Percentiles rank a stretch among this genome's conserved stretches.
These are phyloP conservation scores for Sebastolobus altivelis DNA, from an alignment of 2,797 vertebrate species.

Conservation along the genomic window DNA sequence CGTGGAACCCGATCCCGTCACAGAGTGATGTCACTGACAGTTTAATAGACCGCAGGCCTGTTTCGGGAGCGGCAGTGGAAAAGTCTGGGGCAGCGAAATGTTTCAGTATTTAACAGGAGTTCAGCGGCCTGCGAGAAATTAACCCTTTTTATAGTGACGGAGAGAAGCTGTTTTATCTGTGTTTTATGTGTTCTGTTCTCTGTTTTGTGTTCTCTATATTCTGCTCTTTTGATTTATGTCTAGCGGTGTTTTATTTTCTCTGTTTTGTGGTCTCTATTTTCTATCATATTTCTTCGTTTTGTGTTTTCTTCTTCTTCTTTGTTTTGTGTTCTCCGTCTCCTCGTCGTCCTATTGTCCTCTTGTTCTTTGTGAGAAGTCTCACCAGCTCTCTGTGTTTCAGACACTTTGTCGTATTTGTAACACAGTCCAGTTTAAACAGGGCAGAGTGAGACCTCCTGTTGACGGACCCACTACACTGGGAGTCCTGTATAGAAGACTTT, in stretches of 20 bases:
- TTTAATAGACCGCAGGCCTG: conserved; percentile 68
- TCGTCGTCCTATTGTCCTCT: background rate
- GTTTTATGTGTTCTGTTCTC: background rate
- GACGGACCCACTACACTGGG: too few species aligned
- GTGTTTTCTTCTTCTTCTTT: background rate
- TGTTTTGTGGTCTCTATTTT: background rate
- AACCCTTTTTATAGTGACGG: background rate
- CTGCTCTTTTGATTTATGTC: background rate
- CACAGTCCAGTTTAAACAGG: background rate
- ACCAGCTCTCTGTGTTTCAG: too few species aligned
- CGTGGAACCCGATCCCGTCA: conserved; percentile 55
- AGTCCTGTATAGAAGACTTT: too few species aligned
- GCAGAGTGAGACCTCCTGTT: conserved; percentile 16
- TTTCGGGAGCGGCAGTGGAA: conserved; percentile 66
- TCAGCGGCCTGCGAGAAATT: conserved; percentile 1
- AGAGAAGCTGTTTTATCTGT: background rate
- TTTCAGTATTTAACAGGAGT: conserved; percentile 46
- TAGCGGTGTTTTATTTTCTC: background rate
- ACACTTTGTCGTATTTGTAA: background rate
- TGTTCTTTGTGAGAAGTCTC: background rate
- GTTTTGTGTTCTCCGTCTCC: too few species aligned
- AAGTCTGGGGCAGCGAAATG: conserved; percentile 59
- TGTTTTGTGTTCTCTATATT: background rate
- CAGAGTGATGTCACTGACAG: conserved; percentile 64
- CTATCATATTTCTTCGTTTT: background rate